phyloP scores from a whole-genome alignment of 2,797 vertebrate species.

The Antrozous pallidus region DNA sequence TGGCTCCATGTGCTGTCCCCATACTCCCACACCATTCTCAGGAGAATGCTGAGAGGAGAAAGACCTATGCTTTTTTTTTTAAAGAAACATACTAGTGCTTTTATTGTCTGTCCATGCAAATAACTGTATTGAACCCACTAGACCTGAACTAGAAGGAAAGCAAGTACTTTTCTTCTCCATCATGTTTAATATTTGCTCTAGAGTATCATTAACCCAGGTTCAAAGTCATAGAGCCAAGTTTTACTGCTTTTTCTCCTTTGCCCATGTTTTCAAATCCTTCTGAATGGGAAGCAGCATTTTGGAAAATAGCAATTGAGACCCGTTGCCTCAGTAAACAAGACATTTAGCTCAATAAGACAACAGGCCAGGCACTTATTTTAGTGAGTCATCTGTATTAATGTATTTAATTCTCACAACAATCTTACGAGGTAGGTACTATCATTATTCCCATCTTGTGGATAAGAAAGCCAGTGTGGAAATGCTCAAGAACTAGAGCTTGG shows the following conservation, averaged over 20 bases:
- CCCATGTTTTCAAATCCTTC: neutral
- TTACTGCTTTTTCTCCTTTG: neutral
- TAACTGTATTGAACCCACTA: neutral
- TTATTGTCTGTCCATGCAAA: conserved; percentile 59
- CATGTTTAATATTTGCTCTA: neutral
- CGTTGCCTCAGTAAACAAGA: neutral
- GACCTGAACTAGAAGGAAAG: conserved; percentile 37
- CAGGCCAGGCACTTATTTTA: neutral
- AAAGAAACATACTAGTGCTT: conserved; percentile 38
- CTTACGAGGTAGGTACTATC: too few species aligned
- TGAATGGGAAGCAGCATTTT: neutral
- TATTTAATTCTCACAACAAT: conserved; percentile 25
- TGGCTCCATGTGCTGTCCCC: neutral
- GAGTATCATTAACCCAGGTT: neutral
- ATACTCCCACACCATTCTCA: neutral
- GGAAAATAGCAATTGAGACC: neutral
- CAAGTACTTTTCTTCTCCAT: neutral
- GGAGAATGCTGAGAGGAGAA: conserved; percentile 21
- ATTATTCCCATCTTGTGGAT: neutral
- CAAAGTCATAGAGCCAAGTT: neutral
- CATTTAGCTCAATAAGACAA: neutral
- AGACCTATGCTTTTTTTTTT: neutral
- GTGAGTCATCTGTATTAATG: neutral
- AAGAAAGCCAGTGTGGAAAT: neutral
- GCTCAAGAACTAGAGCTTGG: neutral